These are phyloP conservation scores for Gallinago paraguaiae DNA, from an alignment of 2,113 vertebrate species.

Conservation along the genomic window DNA sequence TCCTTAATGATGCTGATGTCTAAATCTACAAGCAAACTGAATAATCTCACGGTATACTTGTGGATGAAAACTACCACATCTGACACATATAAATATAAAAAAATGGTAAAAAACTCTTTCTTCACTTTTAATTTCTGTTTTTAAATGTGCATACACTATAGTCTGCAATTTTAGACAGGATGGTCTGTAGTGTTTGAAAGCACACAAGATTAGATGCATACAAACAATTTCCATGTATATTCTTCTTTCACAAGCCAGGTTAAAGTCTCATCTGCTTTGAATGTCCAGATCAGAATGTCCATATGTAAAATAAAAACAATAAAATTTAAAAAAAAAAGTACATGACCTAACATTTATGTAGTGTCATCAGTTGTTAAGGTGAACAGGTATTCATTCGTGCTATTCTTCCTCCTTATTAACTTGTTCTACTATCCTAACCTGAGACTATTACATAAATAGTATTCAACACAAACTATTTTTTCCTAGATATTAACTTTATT, in stretches of 20 bases:
- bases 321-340: neutral
- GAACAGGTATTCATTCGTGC: neutral
- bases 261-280: neutral
- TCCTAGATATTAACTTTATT: neutral
- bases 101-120: fast-evolving
- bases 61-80: neutral
- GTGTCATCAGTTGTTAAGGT: neutral
- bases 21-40: neutral
- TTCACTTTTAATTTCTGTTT: neutral
- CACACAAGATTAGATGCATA: neutral
- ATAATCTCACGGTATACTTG: neutral
- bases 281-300: neutral
- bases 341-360: neutral
- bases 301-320: neutral
- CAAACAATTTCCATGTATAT: neutral
- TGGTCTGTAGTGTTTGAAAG: neutral
- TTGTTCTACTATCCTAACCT: neutral
- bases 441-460: neutral
- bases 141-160: neutral
- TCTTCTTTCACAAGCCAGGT: neutral
- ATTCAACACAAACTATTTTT: neutral
- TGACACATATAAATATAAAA: neutral
- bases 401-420: neutral
- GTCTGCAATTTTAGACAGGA: neutral
- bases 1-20: neutral